Evolutionary conservation across 2,113 vertebrate genomes (phyloP).

Genomic region (Sciurus niger): DNA sequence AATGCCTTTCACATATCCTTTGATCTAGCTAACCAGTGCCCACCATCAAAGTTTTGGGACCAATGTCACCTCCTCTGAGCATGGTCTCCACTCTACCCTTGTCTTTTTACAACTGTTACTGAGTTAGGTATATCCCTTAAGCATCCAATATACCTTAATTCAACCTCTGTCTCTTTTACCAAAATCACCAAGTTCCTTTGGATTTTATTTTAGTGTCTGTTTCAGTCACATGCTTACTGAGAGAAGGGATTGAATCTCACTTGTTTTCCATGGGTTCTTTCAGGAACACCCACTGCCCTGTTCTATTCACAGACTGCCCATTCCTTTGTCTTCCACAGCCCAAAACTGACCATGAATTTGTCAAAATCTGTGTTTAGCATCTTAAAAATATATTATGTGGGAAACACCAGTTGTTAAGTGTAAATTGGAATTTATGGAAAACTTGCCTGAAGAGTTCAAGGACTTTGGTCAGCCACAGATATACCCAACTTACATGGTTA

Average conservation of each 20-base stretch:
- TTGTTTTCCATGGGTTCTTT: not conserved
- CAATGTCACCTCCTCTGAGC: not conserved
- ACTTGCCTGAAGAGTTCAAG: not conserved
- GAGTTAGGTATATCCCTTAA: not conserved
- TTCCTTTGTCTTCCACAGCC: not conserved
- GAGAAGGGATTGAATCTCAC: not conserved
- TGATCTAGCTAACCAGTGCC: not conserved
- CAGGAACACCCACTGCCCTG: not conserved
- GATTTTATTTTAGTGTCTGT: not conserved
- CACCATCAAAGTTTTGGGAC: not conserved
- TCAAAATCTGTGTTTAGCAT: not conserved
- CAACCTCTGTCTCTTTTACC: not conserved
- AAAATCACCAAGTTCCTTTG: not conserved
- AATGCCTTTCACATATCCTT: not conserved
- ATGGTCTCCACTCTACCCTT: not conserved
- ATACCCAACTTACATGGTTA: conserved; percentile 4
- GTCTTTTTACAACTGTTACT: not conserved
- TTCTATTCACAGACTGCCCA: not conserved
- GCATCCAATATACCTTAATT: not conserved
- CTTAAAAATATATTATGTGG: conserved; percentile 10
- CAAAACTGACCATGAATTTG: not conserved
- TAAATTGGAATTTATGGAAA: conserved; percentile 19
- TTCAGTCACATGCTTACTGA: not conserved
- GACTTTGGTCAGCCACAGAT: not conserved
- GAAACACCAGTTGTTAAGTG: not conserved